Percentiles rank a stretch among this genome's conserved stretches.
Evolutionary conservation across 1,140 invertebrate genomes (phyloP).

Genomic region (Notospermus geniculatus): DNA sequence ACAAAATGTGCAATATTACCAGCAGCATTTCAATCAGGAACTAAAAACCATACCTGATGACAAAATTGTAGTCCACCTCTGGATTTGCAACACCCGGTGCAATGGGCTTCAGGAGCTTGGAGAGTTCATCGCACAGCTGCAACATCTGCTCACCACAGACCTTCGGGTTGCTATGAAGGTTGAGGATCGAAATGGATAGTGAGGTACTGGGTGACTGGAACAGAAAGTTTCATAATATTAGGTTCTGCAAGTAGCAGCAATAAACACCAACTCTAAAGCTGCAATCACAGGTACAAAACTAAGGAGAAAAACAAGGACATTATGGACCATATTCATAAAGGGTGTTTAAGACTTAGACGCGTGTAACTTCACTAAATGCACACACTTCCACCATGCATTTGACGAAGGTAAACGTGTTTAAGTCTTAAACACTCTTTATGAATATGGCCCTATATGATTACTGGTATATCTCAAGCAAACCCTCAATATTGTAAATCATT

Average conservation of each 20-base stretch:
- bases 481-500: background rate
- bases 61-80: slow-evolving; percentile 63
- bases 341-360: no score
- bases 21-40: no score
- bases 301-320: background rate
- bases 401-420: no score
- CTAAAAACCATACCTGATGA: slow-evolving; percentile 51
- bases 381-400: no score
- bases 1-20: no score
- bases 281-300: no score
- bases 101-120: slow-evolving; percentile 59
- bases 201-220: slow-evolving; percentile 76
- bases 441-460: background rate
- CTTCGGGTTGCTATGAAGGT: slow-evolving; percentile 69
- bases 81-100: slow-evolving; percentile 58
- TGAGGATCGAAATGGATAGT: slow-evolving; percentile 77
- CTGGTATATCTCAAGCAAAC: background rate
- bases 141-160: slow-evolving; percentile 60
- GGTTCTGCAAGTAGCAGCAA: no score
- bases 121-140: slow-evolving; percentile 61
- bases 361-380: no score
- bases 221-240: no score
- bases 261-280: no score
- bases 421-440: no score
- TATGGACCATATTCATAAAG: no score